Conservation (phyloP, 2,113 vertebrate genomes). For the Grus americana region DNA sequence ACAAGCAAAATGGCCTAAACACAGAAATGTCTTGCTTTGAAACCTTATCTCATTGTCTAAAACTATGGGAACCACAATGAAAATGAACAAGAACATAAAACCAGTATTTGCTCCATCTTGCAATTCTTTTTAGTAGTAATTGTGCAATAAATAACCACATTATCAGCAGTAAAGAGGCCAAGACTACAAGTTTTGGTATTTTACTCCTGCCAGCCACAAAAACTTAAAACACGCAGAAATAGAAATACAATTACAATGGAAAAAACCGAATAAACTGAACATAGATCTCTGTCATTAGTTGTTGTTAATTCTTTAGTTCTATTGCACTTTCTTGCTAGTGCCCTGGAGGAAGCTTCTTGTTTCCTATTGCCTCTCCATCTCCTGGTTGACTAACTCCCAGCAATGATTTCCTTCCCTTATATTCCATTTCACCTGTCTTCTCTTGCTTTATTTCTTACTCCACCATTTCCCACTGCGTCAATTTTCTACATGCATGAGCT, state of each 20-base stretch:
- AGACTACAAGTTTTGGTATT: not conserved
- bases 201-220: not conserved
- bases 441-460: not conserved
- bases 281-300: not conserved
- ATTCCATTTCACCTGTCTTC: not conserved
- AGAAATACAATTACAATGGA: not conserved
- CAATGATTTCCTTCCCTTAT: not conserved
- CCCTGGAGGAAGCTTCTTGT: not conserved
- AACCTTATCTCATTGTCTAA: not conserved
- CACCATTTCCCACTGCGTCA: not conserved
- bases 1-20: not conserved
- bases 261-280: not conserved
- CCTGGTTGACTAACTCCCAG: not conserved
- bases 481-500: not conserved
- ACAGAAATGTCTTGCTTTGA: not conserved
- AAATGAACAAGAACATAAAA: not conserved
- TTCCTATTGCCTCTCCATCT: not conserved
- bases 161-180: not conserved
- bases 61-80: not conserved
- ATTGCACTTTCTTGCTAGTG: not conserved
- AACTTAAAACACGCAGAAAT: not conserved
- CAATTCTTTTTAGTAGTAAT: not conserved
- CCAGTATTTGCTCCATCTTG: not conserved
- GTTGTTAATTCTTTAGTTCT: not conserved
- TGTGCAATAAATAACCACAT: not conserved